These are phyloP conservation scores for Actinopyga echinites DNA, from an alignment of 53 echinoderm and acorn worm genomes.

Conservation along the genomic window DNA sequence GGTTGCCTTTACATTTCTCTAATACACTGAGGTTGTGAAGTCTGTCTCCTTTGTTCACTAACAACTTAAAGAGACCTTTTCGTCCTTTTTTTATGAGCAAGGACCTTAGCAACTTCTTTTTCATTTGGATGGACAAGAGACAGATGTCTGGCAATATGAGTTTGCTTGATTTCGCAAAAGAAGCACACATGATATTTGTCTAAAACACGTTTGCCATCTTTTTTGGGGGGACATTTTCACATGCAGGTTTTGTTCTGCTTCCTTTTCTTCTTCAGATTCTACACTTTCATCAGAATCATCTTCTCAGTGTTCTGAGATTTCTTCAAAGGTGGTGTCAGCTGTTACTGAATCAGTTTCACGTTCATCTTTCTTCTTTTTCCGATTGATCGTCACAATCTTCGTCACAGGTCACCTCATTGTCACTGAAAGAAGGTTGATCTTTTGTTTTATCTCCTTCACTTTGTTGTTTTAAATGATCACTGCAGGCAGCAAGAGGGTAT, in stretches of 20 bases:
- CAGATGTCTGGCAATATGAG: slow-evolving; percentile 17
- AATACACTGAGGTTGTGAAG: not conserved
- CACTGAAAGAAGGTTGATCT: too few species aligned
- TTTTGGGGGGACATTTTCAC: slow-evolving; percentile 21
- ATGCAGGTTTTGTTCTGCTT: not conserved
- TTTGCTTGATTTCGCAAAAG: not conserved
- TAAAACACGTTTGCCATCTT: slow-evolving; percentile 1
- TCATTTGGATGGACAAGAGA: not conserved
- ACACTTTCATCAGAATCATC: too few species aligned
- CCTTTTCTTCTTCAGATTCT: too few species aligned
- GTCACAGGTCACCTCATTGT: too few species aligned
- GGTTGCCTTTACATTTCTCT: not conserved
- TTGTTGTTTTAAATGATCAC: too few species aligned
- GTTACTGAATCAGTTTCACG: too few species aligned
- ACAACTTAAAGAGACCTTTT: not conserved
- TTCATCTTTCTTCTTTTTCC: too few species aligned
- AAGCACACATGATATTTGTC: slow-evolving; percentile 20
- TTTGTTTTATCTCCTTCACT: too few species aligned
- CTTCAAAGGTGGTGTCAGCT: too few species aligned
- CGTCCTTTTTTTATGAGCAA: not conserved
- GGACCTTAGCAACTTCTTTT: not conserved
- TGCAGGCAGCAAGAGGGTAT: too few species aligned
- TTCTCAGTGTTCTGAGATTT: too few species aligned
- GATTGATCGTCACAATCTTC: too few species aligned
- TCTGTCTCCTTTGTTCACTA: slow-evolving; percentile 7